Evolutionary conservation across 2,888 invertebrate species (phyloP), one percentile per base, ranked within the genome.

Genomic region (Plagodis dolabraria): DNA sequence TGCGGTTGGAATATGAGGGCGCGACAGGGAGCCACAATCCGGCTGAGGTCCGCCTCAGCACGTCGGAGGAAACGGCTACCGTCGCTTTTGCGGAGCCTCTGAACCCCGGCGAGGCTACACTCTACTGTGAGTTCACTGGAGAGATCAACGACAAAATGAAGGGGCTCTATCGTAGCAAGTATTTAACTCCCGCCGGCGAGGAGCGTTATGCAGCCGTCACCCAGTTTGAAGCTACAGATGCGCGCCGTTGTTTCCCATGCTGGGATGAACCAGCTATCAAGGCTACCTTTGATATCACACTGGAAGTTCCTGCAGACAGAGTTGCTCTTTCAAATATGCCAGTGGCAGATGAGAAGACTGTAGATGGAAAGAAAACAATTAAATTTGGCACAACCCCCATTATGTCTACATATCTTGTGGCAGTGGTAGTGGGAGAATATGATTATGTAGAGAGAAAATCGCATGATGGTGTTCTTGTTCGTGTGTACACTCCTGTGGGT

Each of bases 231-330:
- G 94, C 97, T 0, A 97, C 97, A 4, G 97, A 97, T 92, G 99
- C 99, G 6, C 94, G 99, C 57, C 94, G 97, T 71, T 98, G 98
- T 80, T 99, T 99, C 80, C 99, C 99, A 5, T 99, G 99, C 86
- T 99, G 98, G 98, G 99, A 99, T 86, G 99, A 99, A 86, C 99
- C 99, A 7, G 97, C 98, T 9, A 95, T 97, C 64, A 99, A 99
- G 88, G 97, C 99, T 0, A 98, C 97, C 1, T 99, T 99, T 88
- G 97, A 98, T 82, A 96, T 99, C 65, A 95, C 96, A 0, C 89
- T 99, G 11, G 93, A 95, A 61, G 97, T 98, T 54, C 97, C 98
- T 34, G 93, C 95, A 60, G 95, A 96, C 79, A 94, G 96, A 67
- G 96, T 97, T 6, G 98, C 98, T 36, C 93, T 99, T 53, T 99